Percentiles rank a stretch among this genome's conserved stretches.
phyloP scores from a whole-genome alignment of 2,113 vertebrate genomes.

The Caloenas nicobarica region DNA sequence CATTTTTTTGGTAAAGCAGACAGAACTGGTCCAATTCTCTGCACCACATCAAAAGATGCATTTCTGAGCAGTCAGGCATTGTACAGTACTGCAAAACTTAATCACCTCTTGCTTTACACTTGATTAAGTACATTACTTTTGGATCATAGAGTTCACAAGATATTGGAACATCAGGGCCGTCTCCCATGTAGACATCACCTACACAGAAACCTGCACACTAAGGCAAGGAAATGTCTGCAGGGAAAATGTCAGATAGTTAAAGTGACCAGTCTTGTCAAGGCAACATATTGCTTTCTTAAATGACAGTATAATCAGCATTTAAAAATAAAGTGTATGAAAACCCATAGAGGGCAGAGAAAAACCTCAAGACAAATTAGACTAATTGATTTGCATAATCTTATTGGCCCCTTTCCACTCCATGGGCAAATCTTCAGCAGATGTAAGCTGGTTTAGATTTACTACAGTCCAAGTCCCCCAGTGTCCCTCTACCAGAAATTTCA shows the following conservation, averaged over 20 bases:
- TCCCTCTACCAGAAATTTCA: not conserved
- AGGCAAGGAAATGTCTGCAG: not conserved
- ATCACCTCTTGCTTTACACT: constrained; percentile 67
- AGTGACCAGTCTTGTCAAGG: not conserved
- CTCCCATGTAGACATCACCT: constrained; percentile 32
- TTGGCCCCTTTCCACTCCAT: not conserved
- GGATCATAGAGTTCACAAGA: constrained; percentile 62
- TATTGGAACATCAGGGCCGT: constrained; percentile 35
- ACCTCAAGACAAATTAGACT: constrained; percentile 6
- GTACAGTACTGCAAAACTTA: constrained; percentile 47
- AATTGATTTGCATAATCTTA: constrained; percentile 13
- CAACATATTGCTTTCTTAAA: not conserved
- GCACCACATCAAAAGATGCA: constrained; percentile 56
- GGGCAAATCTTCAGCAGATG: not conserved
- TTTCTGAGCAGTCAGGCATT: constrained; percentile 67
- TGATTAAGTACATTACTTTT: constrained; percentile 65
- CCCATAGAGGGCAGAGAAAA: not conserved
- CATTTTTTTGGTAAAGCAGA: constrained; percentile 33
- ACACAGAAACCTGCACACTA: not conserved
- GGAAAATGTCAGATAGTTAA: not conserved
- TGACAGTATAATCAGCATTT: constrained; percentile 28
- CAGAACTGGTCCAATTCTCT: constrained; percentile 55
- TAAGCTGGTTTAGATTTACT: not conserved
- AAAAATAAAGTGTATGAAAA: not conserved
- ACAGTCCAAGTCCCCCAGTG: not conserved